A percentile compares a stretch with the other conserved stretches of the same genome.
Conservation (phyloP, 2,113 vertebrate genomes). For the Gila orcuttii region DNA sequence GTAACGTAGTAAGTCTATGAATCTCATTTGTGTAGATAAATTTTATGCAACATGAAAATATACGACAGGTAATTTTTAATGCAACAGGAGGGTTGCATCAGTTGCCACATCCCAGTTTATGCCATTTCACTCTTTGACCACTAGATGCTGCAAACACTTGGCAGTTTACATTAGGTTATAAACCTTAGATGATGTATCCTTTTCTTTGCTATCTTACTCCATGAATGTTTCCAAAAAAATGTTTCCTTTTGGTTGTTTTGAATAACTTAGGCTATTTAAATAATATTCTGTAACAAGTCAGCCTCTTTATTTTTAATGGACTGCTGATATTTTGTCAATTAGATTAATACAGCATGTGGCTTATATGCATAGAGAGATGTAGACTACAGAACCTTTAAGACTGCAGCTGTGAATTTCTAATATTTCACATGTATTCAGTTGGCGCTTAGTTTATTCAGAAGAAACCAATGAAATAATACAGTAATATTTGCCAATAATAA, state of each 20-base stretch:
- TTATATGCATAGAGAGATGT: not conserved
- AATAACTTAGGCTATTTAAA: not conserved
- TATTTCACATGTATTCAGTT: not conserved
- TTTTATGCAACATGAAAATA: too few relatives aligned
- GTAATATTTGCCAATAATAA: not conserved
- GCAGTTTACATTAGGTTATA: not conserved
- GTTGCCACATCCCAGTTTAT: not conserved
- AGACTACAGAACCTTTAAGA: not conserved
- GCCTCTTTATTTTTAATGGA: not conserved
- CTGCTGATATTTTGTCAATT: not conserved
- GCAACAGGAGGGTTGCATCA: not conserved
- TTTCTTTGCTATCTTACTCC: too few relatives aligned
- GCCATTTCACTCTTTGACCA: conserved; percentile 3
- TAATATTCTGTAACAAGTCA: not conserved
- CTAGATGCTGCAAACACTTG: not conserved
- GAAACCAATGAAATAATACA: not conserved
- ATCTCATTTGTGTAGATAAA: not conserved
- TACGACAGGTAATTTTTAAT: not conserved
- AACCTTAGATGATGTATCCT: too few relatives aligned
- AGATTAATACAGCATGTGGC: not conserved
- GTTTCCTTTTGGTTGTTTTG: not conserved
- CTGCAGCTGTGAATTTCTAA: not conserved
- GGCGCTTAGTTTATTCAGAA: not conserved
- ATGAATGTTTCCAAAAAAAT: not conserved
- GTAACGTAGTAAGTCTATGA: not conserved